A percentile compares a stretch with the other conserved stretches of the same genome.
Conservation (phyloP, 2,113 vertebrate species). For the Plecotus auritus region DNA sequence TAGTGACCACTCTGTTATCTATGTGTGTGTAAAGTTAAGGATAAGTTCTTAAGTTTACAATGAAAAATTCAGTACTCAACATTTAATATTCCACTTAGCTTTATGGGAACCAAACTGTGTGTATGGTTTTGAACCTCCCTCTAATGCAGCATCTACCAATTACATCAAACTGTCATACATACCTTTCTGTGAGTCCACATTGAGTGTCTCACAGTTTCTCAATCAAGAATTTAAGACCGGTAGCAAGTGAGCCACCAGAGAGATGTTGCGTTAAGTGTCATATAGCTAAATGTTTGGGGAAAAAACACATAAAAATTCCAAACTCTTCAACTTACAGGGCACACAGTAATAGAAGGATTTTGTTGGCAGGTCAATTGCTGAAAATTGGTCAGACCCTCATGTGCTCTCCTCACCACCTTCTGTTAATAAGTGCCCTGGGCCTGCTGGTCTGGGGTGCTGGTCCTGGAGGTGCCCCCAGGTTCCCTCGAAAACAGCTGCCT, state of each 20-base stretch:
- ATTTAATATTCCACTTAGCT: slow-evolving; percentile 7
- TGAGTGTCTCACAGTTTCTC: background rate
- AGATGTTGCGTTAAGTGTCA: background rate
- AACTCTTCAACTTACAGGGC: background rate
- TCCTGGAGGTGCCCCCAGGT: background rate
- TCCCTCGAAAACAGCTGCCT: background rate
- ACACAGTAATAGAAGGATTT: background rate
- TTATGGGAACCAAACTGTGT: background rate
- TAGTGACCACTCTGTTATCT: slow-evolving; percentile 15
- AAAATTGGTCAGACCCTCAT: background rate
- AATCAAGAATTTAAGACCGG: background rate
- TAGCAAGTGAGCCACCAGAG: background rate
- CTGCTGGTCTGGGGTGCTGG: background rate
- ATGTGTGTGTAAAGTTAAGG: slow-evolving; percentile 49
- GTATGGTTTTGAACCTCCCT: background rate
- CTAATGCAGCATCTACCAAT: background rate
- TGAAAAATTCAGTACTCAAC: slow-evolving; percentile 23
- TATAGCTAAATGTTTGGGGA: background rate
- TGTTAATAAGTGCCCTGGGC: background rate
- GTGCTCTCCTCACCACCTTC: background rate
- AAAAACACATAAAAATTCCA: background rate
- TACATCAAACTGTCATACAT: background rate
- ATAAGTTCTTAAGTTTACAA: slow-evolving; percentile 50
- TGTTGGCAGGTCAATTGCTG: background rate
- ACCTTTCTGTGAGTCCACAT: background rate